These are phyloP conservation scores for Holothuria scabra DNA, from an alignment of 53 echinoderm and acorn worm species.

Conservation along the genomic window DNA sequence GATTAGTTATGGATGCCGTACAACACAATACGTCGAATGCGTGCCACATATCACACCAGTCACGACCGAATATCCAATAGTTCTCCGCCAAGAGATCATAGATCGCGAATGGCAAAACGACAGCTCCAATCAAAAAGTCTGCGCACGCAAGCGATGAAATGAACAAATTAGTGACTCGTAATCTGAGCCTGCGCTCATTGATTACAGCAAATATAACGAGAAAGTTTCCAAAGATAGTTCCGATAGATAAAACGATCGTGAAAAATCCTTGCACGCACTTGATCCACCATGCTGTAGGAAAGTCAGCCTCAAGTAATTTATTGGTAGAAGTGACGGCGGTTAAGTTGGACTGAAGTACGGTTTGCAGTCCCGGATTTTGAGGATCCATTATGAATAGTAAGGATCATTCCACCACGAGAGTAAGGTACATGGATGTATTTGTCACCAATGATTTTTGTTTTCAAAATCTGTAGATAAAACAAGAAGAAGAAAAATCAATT, in stretches of 20 bases:
- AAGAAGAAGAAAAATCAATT: no score
- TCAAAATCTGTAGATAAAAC: no score
- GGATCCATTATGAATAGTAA: no score
- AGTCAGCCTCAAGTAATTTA: no score
- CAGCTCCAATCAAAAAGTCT: constrained; percentile 83
- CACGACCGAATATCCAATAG: constrained; percentile 85
- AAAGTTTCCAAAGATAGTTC: constrained; percentile 74
- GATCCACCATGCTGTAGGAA: constrained; percentile 11
- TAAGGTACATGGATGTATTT: no score
- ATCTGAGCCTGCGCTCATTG: constrained; percentile 73
- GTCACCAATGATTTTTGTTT: no score
- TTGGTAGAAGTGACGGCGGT: no score
- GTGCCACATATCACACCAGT: constrained; percentile 89
- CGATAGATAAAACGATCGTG: constrained; percentile 71
- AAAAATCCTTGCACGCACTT: constrained; percentile 44
- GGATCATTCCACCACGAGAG: no score
- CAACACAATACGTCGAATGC: constrained; percentile 93
- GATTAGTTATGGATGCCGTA: constrained; percentile 92
- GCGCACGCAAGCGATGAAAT: constrained; percentile 91
- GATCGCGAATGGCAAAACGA: constrained; percentile 92
- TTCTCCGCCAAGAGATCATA: constrained; percentile 69
- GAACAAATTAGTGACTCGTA: constrained; percentile 87
- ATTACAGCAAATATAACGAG: constrained; percentile 88
- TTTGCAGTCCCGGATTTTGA: no score
- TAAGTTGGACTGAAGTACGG: no score